Evolutionary conservation across 2,113 vertebrate species (phyloP).

Genomic region (Calyptomena viridis): DNA sequence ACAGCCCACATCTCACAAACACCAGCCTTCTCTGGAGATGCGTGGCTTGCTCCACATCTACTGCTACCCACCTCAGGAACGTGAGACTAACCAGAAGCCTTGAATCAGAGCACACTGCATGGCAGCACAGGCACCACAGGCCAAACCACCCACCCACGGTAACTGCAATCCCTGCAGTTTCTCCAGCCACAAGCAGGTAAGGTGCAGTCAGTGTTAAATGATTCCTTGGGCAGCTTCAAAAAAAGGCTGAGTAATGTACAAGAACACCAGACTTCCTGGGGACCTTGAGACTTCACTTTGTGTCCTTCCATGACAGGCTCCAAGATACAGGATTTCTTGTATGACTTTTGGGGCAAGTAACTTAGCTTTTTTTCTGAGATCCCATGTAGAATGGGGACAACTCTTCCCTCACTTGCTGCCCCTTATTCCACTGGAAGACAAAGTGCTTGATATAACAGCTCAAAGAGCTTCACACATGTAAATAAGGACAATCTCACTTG

Average conservation of each 20-base stretch:
- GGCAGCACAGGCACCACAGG: neutral
- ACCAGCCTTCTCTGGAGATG: rapidly evolving
- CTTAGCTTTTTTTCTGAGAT: neutral
- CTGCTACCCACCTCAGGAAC: neutral
- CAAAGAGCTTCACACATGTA: neutral
- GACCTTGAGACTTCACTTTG: neutral
- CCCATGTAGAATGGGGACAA: neutral
- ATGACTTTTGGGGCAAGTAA: neutral
- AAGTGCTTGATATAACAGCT: rapidly evolving
- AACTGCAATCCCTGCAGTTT: neutral
- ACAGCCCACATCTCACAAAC: neutral
- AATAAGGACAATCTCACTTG: neutral
- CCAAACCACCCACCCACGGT: rapidly evolving
- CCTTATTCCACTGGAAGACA: neutral
- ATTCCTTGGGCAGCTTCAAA: neutral
- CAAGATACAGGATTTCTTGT: rapidly evolving
- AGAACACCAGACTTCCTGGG: neutral
- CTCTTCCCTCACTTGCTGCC: neutral
- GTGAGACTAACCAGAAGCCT: rapidly evolving
- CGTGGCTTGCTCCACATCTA: neutral
- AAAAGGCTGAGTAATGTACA: neutral
- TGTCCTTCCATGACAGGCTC: rapidly evolving
- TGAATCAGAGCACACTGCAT: rapidly evolving
- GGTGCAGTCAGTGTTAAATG: rapidly evolving
- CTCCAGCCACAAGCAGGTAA: neutral